Percentiles rank a stretch among this genome's conserved stretches.
Conservation (phyloP, 2,113 vertebrate genomes). For the Tupaia tana region DNA sequence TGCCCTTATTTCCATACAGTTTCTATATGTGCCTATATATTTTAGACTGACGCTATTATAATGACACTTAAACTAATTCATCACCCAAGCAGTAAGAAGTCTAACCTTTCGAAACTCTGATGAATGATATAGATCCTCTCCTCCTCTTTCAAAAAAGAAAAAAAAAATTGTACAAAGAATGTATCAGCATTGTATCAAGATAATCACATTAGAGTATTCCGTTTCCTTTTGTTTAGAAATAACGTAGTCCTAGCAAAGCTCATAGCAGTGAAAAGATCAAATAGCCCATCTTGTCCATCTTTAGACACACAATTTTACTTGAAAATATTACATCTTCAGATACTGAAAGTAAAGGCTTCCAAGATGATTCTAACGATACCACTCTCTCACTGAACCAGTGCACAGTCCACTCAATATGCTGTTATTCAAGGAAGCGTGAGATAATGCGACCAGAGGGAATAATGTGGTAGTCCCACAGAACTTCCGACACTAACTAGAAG, state of each 20-base stretch:
- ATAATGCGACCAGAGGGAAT: background rate
- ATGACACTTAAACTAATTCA: constrained; percentile 31
- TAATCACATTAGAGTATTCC: background rate
- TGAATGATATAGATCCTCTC: background rate
- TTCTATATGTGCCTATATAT: constrained; percentile 15
- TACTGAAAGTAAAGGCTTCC: background rate
- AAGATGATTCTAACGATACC: background rate
- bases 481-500: background rate
- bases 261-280: background rate
- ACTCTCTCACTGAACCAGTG: background rate
- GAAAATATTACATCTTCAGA: constrained; percentile 12
- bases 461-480: background rate
- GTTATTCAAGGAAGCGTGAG: background rate
- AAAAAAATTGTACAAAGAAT: background rate
- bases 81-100: background rate
- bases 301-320: background rate
- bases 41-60: background rate
- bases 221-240: constrained; percentile 46
- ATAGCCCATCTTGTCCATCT: background rate
- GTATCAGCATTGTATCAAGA: constrained; percentile 26
- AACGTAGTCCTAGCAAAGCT: constrained; percentile 4
- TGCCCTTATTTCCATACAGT: background rate
- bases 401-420: background rate
- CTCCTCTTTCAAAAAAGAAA: background rate
- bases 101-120: constrained; percentile 46